phyloP scores from a whole-genome alignment of 2,113 vertebrate species.

The Perccottus glenii region DNA sequence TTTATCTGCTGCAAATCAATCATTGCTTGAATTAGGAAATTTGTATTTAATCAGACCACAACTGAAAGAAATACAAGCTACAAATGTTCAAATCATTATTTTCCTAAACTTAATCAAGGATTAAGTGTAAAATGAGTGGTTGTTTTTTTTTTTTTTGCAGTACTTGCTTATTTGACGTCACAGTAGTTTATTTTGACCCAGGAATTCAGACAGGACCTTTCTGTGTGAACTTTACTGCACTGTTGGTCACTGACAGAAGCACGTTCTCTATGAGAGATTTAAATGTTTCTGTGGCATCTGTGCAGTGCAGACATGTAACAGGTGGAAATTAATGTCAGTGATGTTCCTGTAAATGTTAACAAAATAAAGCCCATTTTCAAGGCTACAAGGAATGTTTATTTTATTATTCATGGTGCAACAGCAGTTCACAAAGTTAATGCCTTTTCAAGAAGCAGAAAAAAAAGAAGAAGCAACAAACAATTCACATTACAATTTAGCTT shows the following conservation, averaged over 20 bases:
- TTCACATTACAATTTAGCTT: too few relatives aligned
- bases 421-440: neutral
- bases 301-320: conserved; percentile 73
- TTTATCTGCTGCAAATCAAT: conserved; percentile 20
- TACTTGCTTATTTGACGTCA: conserved; percentile 38
- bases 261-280: conserved; percentile 49
- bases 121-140: conserved; percentile 16
- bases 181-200: conserved; percentile 47
- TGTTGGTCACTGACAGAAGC: conserved; percentile 62
- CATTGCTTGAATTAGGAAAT: neutral
- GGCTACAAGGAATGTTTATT: conserved; percentile 29
- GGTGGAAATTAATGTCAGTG: conserved; percentile 79
- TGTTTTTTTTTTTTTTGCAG: conserved; percentile 28
- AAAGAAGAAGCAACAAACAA: too few relatives aligned
- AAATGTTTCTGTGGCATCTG: conserved; percentile 71
- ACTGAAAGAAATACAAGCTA: conserved; percentile 23
- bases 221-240: conserved; percentile 59
- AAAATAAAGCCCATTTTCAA: conserved; percentile 81
- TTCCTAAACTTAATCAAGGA: conserved; percentile 30
- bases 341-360: conserved; percentile 81
- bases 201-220: conserved; percentile 45
- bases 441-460: too few relatives aligned
- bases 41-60: conserved; percentile 21
- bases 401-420: neutral
- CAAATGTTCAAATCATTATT: conserved; percentile 43